phyloP scores from a whole-genome alignment of 2,113 vertebrate genomes.

The Phyllostomus discolor region DNA sequence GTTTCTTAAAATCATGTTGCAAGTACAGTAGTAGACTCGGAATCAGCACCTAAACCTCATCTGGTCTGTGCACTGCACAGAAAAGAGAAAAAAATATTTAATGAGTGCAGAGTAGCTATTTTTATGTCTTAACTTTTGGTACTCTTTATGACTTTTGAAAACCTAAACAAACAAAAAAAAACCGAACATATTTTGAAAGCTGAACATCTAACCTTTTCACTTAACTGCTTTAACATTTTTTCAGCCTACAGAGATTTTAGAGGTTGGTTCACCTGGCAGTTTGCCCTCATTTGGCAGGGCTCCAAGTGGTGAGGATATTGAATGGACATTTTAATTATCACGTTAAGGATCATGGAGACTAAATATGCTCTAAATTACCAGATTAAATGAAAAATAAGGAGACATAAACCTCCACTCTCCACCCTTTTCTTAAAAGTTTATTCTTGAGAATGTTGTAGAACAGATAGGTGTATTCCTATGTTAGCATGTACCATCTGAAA shows the following conservation, averaged over 20 bases:
- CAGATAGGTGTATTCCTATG: neutral
- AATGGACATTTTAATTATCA: neutral
- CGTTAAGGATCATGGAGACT: neutral
- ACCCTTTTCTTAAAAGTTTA: neutral
- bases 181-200: neutral
- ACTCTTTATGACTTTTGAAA: neutral
- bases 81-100: neutral
- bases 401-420: neutral
- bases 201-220: neutral
- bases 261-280: neutral
- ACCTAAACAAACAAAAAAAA: neutral
- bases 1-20: neutral
- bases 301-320: neutral
- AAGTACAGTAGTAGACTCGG: neutral
- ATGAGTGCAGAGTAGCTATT: neutral
- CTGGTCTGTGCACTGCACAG: neutral
- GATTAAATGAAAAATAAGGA: neutral
- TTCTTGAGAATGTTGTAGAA: conserved; percentile 28
- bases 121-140: neutral
- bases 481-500: neutral
- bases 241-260: neutral
- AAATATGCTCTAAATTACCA: neutral
- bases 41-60: neutral
- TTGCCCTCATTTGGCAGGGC: neutral
- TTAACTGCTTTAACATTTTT: neutral